Conservation (phyloP, 2,113 vertebrate species). For the Taurulus bubalis region DNA sequence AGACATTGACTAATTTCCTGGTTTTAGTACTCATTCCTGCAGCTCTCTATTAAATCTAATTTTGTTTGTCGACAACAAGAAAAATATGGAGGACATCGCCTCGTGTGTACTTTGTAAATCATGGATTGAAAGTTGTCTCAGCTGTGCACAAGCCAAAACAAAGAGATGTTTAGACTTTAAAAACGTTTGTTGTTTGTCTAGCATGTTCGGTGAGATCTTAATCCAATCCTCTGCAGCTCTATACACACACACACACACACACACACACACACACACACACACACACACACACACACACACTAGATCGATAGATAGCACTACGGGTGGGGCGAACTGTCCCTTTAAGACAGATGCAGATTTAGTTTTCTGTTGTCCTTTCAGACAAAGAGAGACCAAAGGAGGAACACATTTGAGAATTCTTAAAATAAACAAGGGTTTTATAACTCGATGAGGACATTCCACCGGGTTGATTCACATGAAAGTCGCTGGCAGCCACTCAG, state of each 20-base stretch:
- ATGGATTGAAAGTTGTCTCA: background rate
- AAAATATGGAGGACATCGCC: background rate
- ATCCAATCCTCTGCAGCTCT: background rate
- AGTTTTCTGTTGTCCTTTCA: background rate
- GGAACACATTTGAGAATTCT: background rate
- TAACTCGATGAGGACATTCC: background rate
- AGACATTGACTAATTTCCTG: no score
- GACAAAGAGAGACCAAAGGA: background rate
- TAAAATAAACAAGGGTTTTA: background rate
- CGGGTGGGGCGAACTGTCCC: no score
- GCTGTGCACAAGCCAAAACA: constrained; percentile 13
- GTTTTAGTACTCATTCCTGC: no score
- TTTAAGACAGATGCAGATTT: no score
- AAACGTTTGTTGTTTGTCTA: fast-evolving
- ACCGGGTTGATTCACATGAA: background rate
- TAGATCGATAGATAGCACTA: no score
- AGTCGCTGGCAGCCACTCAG: background rate
- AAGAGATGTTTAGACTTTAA: background rate
- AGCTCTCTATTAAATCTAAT: no score
- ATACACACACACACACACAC: background rate
- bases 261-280: background rate
- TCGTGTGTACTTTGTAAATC: background rate
- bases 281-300: no score
- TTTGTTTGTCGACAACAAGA: no score
- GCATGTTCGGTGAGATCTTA: background rate